Evolutionary conservation across 1,140 invertebrate species (phyloP).

Genomic region (Idris sp.): DNA sequence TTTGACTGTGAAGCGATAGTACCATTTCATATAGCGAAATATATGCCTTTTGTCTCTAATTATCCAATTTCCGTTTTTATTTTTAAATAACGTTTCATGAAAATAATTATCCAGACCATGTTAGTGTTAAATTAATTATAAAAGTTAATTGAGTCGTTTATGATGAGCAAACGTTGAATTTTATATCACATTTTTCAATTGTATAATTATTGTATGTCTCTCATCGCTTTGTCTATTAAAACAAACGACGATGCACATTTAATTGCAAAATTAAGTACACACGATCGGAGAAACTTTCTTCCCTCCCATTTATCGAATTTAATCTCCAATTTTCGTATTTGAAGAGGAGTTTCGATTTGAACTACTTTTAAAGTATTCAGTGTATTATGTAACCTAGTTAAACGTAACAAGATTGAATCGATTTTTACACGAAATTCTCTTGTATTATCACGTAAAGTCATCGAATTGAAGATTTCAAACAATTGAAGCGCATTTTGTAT

Average conservation of each 20-base stretch:
- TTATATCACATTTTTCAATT: conserved; percentile 30
- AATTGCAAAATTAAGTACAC: conserved; percentile 40
- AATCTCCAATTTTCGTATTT: conserved; percentile 43
- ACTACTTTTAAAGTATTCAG: conserved; percentile 57
- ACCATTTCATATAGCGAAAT: too few species aligned
- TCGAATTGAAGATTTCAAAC: conserved; percentile 33
- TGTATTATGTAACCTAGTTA: conserved; percentile 55
- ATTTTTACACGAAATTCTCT: conserved; percentile 52
- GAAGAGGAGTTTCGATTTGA: conserved; percentile 43
- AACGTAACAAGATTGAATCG: conserved; percentile 51
- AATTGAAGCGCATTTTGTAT: conserved; percentile 27
- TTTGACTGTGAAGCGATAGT: conserved; percentile 67
- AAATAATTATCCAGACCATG: conserved; percentile 5
- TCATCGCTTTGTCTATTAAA: conserved; percentile 16
- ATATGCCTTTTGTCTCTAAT: conserved; percentile 69
- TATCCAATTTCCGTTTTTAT: conserved; percentile 67
- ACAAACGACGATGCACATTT: conserved; percentile 16
- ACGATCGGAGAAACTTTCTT: conserved; percentile 35
- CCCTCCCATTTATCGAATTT: conserved; percentile 34
- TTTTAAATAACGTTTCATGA: conserved; percentile 26
- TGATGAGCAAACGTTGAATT: conserved; percentile 16
- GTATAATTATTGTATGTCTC: conserved; percentile 25
- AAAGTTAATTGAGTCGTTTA: conserved; percentile 27
- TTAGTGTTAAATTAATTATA: conserved; percentile 26
- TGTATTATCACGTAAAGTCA: conserved; percentile 29